These are phyloP conservation scores for Sphenodon punctatus DNA, from an alignment of 2,797 vertebrate genomes.

Conservation along the genomic window DNA sequence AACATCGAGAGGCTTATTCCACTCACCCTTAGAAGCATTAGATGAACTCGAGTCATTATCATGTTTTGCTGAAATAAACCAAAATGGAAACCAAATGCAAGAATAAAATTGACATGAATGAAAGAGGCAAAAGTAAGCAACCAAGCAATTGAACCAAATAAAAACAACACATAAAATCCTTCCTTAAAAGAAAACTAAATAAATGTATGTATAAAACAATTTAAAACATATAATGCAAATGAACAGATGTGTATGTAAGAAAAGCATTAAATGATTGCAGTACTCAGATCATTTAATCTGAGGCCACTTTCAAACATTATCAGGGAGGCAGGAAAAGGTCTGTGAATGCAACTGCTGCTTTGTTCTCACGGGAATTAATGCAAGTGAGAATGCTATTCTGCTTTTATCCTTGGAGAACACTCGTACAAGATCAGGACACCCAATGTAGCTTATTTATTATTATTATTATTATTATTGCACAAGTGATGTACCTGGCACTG, in stretches of 20 bases:
- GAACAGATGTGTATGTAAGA: neutral
- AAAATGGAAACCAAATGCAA: conserved; percentile 76
- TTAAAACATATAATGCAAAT: conserved; percentile 9
- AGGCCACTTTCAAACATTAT: too few species aligned
- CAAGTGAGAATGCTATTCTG: too few species aligned
- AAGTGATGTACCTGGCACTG: too few species aligned
- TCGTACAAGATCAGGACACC: too few species aligned
- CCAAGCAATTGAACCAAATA: conserved; percentile 33
- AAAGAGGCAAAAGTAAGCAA: conserved; percentile 33
- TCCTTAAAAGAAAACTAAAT: neutral
- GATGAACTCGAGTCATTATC: conserved; percentile 82
- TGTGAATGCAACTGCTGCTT: too few species aligned
- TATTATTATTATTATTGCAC: too few species aligned
- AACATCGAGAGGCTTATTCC: conserved; percentile 15
- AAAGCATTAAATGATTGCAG: neutral
- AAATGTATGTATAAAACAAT: neutral
- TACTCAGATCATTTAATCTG: neutral
- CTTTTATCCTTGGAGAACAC: too few species aligned
- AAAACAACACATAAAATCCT: neutral
- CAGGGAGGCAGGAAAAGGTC: too few species aligned
- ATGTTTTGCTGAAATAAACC: conserved; percentile 90
- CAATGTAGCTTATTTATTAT: too few species aligned
- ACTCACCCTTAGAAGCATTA: conserved; percentile 86
- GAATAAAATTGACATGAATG: conserved; percentile 41
- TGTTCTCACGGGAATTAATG: too few species aligned